Conservation (phyloP, 2,797 vertebrate species). For the Eulemur mongoz region DNA sequence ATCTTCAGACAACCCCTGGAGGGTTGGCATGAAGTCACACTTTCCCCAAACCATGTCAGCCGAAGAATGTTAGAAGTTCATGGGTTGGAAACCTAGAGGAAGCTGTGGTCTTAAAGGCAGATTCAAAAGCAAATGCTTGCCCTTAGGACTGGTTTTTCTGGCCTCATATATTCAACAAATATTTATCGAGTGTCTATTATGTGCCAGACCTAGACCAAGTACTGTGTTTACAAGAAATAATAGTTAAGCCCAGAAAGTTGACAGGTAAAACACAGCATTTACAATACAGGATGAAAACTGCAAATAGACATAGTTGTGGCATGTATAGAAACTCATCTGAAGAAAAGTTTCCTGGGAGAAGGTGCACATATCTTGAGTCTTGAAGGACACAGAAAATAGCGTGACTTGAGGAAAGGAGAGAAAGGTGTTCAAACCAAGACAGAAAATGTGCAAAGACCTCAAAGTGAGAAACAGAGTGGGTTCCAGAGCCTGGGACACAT, state of each 20-base stretch:
- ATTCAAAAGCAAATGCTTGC: not conserved
- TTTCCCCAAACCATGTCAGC: not conserved
- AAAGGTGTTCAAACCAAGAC: not conserved
- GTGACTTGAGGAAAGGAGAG: not conserved
- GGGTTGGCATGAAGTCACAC: not conserved
- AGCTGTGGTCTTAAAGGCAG: not conserved
- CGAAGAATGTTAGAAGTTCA: not conserved
- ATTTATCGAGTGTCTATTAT: not conserved
- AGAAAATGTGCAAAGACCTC: not conserved
- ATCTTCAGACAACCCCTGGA: not conserved
- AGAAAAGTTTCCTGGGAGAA: not conserved
- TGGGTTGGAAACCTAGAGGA: not conserved
- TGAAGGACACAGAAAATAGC: not conserved
- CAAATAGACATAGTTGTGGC: not conserved
- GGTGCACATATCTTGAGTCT: not conserved
- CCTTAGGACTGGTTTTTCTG: not conserved
- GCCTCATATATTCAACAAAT: not conserved
- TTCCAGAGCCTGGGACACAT: not conserved
- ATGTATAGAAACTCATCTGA: not conserved
- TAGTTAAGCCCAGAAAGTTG: not conserved
- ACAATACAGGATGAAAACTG: not conserved
- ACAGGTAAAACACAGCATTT: not conserved
- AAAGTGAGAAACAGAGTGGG: not conserved
- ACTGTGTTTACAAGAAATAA: not conserved
- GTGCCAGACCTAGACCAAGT: not conserved